A percentile compares a stretch with the other conserved stretches of the same genome.
These are phyloP conservation scores for Lepidocolaptes lacrymiger DNA, from an alignment of 2,797 vertebrate species.

Conservation along the genomic window DNA sequence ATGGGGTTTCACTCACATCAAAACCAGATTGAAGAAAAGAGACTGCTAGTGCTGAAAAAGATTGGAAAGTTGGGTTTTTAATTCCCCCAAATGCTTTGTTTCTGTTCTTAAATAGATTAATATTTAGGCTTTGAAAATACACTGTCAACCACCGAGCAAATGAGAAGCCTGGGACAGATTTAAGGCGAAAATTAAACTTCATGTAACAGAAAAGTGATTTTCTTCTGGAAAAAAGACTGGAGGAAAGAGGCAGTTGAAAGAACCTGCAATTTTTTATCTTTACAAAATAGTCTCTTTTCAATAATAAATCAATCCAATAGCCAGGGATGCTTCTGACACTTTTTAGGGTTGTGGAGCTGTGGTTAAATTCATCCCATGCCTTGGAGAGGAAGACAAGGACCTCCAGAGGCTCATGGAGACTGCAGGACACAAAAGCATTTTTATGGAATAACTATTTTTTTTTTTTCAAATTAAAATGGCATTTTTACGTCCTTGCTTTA, in stretches of 20 bases:
- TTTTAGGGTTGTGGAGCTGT: neutral
- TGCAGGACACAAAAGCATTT: neutral
- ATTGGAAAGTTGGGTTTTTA: neutral
- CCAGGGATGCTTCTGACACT: neutral
- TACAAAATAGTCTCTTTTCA: neutral
- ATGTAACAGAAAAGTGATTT: neutral
- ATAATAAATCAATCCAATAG: neutral
- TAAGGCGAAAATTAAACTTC: slow-evolving; percentile 4
- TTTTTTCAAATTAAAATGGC: neutral
- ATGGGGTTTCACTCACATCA: neutral
- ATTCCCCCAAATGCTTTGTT: neutral
- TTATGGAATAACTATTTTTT: neutral
- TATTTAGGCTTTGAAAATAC: slow-evolving; percentile 6
- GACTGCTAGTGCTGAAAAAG: neutral
- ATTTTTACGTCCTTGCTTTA: neutral
- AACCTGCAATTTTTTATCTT: neutral
- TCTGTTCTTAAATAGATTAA: neutral
- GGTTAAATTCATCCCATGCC: neutral
- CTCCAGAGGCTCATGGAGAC: neutral
- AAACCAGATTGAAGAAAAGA: neutral
- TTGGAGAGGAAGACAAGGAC: neutral
- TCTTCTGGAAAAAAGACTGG: neutral
- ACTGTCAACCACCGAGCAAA: neutral
- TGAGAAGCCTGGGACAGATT: neutral
- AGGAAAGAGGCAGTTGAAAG: neutral